A percentile compares a stretch with the other conserved stretches of the same genome.
These are phyloP conservation scores for Misgurnus mizolepis DNA, from an alignment of 2,113 vertebrate species.

Conservation along the genomic window DNA sequence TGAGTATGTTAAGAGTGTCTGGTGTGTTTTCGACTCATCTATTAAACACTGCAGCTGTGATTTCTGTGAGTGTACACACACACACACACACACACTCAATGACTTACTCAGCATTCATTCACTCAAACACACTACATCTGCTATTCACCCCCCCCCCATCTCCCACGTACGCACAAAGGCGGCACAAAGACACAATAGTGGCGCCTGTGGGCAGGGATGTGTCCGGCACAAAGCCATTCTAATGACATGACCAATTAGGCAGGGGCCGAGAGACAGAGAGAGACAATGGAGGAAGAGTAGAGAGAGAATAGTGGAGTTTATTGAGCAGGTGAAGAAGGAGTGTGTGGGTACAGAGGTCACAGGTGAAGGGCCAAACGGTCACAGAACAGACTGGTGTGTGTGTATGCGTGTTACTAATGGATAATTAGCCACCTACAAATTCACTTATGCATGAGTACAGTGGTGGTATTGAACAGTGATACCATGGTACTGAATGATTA, in stretches of 20 bases:
- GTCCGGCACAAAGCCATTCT: conserved; percentile 38
- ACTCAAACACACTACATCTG: conserved; percentile 40
- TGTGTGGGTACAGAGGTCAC: conserved; percentile 18
- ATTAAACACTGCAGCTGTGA: conserved; percentile 47
- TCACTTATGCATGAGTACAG: not conserved
- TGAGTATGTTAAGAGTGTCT: not conserved
- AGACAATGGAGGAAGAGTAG: not conserved
- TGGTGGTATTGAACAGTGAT: too few relatives aligned
- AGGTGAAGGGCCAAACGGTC: conserved; percentile 35
- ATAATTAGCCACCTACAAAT: conserved; percentile 32
- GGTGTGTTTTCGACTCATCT: conserved; percentile 18
- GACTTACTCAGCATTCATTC: conserved; percentile 53
- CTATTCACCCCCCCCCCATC: conserved; percentile 18
- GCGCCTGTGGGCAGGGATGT: conserved; percentile 30
- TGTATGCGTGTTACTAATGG: not conserved
- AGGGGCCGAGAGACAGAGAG: not conserved
- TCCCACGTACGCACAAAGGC: conserved; percentile 39
- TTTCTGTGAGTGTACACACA: conserved; percentile 38
- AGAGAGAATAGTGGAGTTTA: conserved; percentile 23
- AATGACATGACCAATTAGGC: conserved; percentile 42
- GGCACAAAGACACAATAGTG: conserved; percentile 39
- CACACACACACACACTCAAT: conserved; percentile 39
- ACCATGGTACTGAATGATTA: not conserved
- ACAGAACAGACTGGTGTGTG: not conserved
- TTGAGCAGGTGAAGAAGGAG: conserved; percentile 10